Evolutionary conservation across 2,888 invertebrate species (phyloP).

Genomic region (Cantharis nigra): DNA sequence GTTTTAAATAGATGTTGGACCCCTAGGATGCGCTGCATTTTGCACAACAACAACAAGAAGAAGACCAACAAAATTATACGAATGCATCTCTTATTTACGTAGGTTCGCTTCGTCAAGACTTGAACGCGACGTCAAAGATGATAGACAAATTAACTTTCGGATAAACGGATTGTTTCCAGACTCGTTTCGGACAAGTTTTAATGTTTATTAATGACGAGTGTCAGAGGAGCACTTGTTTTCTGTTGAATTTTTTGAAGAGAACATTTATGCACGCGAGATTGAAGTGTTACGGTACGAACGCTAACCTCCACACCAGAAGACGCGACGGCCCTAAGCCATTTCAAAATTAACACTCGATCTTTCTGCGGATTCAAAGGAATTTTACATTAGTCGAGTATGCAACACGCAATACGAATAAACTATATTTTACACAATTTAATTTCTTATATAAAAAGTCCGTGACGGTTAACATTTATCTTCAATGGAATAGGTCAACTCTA

Average conservation of each 20-base stretch:
- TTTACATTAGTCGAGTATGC: no score
- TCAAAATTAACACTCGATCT: no score
- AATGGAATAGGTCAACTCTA: no score
- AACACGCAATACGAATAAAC: no score
- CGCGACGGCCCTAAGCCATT: no score
- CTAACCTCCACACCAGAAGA: no score
- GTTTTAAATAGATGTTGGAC: conserved; percentile 31
- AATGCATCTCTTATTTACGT: not conserved
- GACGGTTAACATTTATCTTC: no score
- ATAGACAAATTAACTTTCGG: not conserved
- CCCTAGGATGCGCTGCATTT: conserved; percentile 14
- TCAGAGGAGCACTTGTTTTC: not conserved
- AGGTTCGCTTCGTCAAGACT: not conserved
- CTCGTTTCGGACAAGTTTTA: not conserved
- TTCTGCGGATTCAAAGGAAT: no score
- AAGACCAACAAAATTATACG: not conserved
- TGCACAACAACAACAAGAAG: not conserved
- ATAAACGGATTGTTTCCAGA: not conserved
- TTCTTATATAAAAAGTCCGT: no score
- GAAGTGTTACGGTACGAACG: not conserved
- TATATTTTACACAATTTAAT: no score
- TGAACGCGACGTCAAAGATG: not conserved
- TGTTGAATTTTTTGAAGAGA: not conserved
- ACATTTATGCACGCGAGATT: not conserved
- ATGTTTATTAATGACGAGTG: not conserved